Conservation (phyloP, 1,140 invertebrate genomes). For the Zophobas morio region DNA sequence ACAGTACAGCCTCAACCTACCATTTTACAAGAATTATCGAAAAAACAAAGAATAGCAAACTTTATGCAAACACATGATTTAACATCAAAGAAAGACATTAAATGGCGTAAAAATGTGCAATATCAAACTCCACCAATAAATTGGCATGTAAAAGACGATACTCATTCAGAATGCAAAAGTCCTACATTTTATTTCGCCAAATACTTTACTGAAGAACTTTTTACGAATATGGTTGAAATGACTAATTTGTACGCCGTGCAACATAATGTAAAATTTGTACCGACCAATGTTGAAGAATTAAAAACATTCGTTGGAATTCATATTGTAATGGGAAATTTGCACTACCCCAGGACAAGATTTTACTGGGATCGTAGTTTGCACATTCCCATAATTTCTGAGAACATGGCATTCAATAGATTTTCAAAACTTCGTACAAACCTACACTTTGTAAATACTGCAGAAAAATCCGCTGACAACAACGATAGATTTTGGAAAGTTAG, state of each 20-base stretch:
- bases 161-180: slow-evolving; percentile 3
- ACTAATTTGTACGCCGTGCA: slow-evolving; percentile 51
- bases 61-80: slow-evolving; percentile 29
- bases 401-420: slow-evolving; percentile 46
- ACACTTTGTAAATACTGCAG: slow-evolving; percentile 43
- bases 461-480: slow-evolving; percentile 19
- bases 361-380: slow-evolving; percentile 48
- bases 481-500: slow-evolving; percentile 43
- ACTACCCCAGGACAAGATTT: slow-evolving; percentile 33
- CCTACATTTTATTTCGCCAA: slow-evolving; percentile 30
- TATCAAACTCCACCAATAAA: slow-evolving; percentile 28
- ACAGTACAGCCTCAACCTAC: no score
- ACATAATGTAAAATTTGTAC: slow-evolving; percentile 38
- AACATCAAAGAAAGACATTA: slow-evolving; percentile 30
- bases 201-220: slow-evolving; percentile 43
- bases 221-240: slow-evolving; percentile 35
- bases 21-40: no score
- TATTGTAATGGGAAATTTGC: slow-evolving; percentile 52
- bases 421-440: slow-evolving; percentile 34
- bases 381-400: slow-evolving; percentile 28
- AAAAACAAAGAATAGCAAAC: no score
- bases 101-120: slow-evolving; percentile 24
- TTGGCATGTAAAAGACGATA: slow-evolving; percentile 18
- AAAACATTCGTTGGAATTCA: slow-evolving; percentile 51
- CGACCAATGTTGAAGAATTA: slow-evolving; percentile 47